Evolutionary conservation across 2,113 vertebrate species (phyloP), one percentile per base, ranked within the genome.

Genomic region (Microtus richardsoni): DNA sequence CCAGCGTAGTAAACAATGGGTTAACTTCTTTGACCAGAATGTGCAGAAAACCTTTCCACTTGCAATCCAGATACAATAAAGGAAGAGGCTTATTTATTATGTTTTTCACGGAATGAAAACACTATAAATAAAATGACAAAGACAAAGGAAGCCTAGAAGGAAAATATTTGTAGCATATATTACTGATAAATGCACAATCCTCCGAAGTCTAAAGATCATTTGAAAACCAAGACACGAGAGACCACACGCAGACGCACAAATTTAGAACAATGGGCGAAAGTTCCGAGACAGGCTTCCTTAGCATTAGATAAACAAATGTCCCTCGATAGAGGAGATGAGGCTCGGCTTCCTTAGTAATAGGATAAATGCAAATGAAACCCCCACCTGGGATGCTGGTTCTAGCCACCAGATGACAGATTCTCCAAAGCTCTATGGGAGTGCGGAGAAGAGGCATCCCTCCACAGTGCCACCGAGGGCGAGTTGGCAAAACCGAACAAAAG

Each of bases 181-280:
- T 93, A 64, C 68, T 90, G 21, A 90, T 83, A 88, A 90, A 79
- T 80, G 39, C 8, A 17, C 71, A 88, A 47, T 78, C 47, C 73
- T 85, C 11, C 11, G 70, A 87, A 71, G 26, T 70, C 86, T 90
- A 80, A 88, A 87, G 24, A 94, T 26, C 41, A 41, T 52, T 78
- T 94, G 52, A 91, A 96, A 92, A 89, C 91, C 82, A 94, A 68
- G 54, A 14, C 75, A 62, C 28, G 28, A 52, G 87, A 93, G 87
- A 11, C 30, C 41, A 36, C 39, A 87, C 22, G 39, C 47, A 47
- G 28, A 78, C 21, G 30, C 10, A 60, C 73, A 82, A 19, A 36
- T n/a, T 70, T 52, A 44, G 70, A 93, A 79, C 85, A 92, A 80
- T 83, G 8, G 70, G 58, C 68, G 90, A 75, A 93, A 83, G 4